Evolutionary conservation across 2,113 vertebrate species (phyloP), one percentile per base, ranked within the genome.

Genomic region (Bettongia penicillata): DNA sequence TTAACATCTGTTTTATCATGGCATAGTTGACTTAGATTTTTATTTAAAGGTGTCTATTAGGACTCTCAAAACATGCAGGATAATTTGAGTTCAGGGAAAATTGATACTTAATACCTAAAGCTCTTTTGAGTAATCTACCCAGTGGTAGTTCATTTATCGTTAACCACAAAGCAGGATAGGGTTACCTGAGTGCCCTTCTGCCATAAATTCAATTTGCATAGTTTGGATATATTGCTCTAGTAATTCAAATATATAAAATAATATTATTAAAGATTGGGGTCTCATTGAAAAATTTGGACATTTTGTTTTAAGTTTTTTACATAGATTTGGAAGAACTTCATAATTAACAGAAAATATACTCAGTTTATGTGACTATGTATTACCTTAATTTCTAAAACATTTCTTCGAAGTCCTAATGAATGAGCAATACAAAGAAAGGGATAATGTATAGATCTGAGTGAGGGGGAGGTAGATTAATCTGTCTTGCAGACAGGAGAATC

Each of bases 161-260:
- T n/a, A 50, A 91, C 90, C 24, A 93, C 16, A 11, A 91, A 47
- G 10, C 31, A 93, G 48, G 52, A 51, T n/a, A 92, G 51, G 55
- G 19, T 51, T 90, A 51, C 22, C 50, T 50, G 91, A 95, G 31
- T 61, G 19, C 23, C 10, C 95, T 94, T 91, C 28, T 91, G 25
- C 68, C 16, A 91, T 10, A 93, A 93, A 93, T 95, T 91, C 47
- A 90, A 92, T 9, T 51, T 57, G 89, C 7, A 26, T 11, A 51
- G 19, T 11, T 52, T 92, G 2, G 5, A 25, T 90, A 47, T 0
- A 1, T n/a, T 84, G 57, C 14, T 84, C 77, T 23, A 92, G 77
- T 12, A 89, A 68, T 55, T 19, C 4, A 92, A 28, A 49, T 93
- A 61, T 77, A 90, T 95, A 94, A 95, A 96, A n/a, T 8, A 93